Evolutionary conservation across 2,888 invertebrate genomes (phyloP), one percentile per base, ranked within the genome.

Genomic region (Achlya flavicornis): DNA sequence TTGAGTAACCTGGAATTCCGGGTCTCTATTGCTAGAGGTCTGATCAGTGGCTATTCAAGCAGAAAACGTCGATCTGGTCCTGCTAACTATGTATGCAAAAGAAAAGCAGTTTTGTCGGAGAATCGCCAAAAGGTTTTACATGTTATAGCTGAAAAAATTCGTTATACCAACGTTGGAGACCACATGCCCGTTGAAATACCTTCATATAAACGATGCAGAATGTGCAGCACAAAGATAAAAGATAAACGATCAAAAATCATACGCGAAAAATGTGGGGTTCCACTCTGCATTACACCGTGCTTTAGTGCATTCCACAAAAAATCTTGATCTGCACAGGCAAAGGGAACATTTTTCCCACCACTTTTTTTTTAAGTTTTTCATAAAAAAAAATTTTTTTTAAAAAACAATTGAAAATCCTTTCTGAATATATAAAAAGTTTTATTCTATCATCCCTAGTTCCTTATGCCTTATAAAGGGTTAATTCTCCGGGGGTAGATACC

Each of bases 1-100:
- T 68, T 78, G 53, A 63, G 70, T 59, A 67, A 67, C 60, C 63
- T 75, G 38, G 71, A 78, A 69, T 78, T 76, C 61, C 67, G 73
- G 26, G 69, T 74, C 33, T 63, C 68, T 48, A 53, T 77, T 33
- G 73, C 70, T 8, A 66, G 72, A 65, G 72, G 71, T 11, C 63
- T 76, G 65, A 69, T 74, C 43, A 67, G 69, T 35, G 35, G 35
- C 5, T 35, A 6, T 35, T 6, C 35, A 35, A 6, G 5, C 4
- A 35, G 7, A 7, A 35, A 4, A 7, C n/a, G n/a, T n/a, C n/a
- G n/a, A n/a, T 35, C 35, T 4, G 5, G 4, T 35, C 5, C 5
- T 7, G 5, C 4, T 4, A 35, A 35, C 7, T 35, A 35, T 35
- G 35, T 35, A 6, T 35, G 35, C 35, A 35, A 7, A 35, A 35